These are phyloP conservation scores for Conus ventricosus DNA, from an alignment of 1,140 invertebrate species.

Conservation along the genomic window DNA sequence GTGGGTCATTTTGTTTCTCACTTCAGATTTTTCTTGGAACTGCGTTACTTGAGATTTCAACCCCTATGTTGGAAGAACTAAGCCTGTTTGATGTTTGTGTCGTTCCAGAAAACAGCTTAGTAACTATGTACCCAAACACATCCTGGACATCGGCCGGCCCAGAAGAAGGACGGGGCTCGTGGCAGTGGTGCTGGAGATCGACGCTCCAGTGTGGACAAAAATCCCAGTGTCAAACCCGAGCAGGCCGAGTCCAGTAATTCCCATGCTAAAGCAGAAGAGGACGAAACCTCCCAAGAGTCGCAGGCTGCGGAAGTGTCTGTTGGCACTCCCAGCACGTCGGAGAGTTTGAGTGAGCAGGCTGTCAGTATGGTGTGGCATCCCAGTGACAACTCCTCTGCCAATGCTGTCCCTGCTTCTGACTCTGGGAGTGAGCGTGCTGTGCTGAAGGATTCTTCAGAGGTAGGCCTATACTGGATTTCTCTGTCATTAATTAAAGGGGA, in stretches of 20 bases:
- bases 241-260: background rate
- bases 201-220: constrained; percentile 81
- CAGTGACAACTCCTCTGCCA: constrained; percentile 32
- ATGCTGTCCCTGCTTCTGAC: constrained; percentile 29
- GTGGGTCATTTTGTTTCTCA: no score
- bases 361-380: constrained; percentile 33
- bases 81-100: no score
- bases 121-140: constrained; percentile 83
- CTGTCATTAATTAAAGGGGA: no score
- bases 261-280: constrained; percentile 12
- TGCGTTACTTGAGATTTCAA: no score
- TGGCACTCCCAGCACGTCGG: background rate
- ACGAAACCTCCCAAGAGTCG: constrained; percentile 48
- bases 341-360: constrained; percentile 15
- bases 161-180: constrained; percentile 66
- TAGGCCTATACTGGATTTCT: background rate
- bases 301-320: constrained; percentile 28
- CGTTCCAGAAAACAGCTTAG: constrained; percentile 81
- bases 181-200: constrained; percentile 86
- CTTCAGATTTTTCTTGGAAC: no score
- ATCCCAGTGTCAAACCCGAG: constrained; percentile 57
- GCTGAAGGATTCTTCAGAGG: constrained; percentile 35
- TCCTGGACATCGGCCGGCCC: constrained; percentile 82
- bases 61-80: no score
- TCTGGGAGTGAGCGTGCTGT: constrained; percentile 40